Base-by-base conservation (phyloP, 2,888 invertebrate genomes). In the Scaptomyza cyrtandrae region DNA sequence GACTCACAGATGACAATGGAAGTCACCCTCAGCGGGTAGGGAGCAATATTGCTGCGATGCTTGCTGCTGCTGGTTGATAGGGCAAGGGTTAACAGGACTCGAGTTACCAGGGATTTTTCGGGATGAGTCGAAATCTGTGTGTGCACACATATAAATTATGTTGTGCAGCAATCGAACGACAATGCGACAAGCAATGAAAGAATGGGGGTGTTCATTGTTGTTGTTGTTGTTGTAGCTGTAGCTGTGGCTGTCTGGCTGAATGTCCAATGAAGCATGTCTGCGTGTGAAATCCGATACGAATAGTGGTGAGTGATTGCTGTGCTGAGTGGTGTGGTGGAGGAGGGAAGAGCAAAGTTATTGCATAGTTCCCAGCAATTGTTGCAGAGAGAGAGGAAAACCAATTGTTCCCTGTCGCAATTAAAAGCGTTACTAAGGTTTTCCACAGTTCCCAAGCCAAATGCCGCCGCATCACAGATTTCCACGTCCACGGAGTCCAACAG, bases 401-500 rank as follows among this genome's bases (percentile, higher is more conserved):
- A 78, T 72, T 72, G 74, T 72, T 74, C 81, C 45, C 55, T 70
- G 89, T 78, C 72, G 85, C 83, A 87, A 84, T 84, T 84, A 88
- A 83, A 80, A 70, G 65, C 72, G 66, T 39, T 27, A 24, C 69
- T 64, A 76, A 78, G 79, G 63, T 80, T 73, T 73, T 71, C 77
- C 68, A 88, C 37, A 52, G 52, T 59, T 75, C 87, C 78, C 75
- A 83, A 74, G 52, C 44, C 75, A 87, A 87, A 85, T 85, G 82
- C 88, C 83, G 85, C 89, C 81, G 81, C 78, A 68, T 77, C 81
- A 86, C 82, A 86, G 85, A 88, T 88, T 87, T 84, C 70, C 87
- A 80, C 87, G 39, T 84, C 70, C 87, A 80, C 87, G 39, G 35
- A 1, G 52, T 52, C 39, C 39, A 52, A 52, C 52, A 52, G 68